phyloP scores from a whole-genome alignment of 2,888 invertebrate species.

The Scaptomyza cyrtandrae region DNA sequence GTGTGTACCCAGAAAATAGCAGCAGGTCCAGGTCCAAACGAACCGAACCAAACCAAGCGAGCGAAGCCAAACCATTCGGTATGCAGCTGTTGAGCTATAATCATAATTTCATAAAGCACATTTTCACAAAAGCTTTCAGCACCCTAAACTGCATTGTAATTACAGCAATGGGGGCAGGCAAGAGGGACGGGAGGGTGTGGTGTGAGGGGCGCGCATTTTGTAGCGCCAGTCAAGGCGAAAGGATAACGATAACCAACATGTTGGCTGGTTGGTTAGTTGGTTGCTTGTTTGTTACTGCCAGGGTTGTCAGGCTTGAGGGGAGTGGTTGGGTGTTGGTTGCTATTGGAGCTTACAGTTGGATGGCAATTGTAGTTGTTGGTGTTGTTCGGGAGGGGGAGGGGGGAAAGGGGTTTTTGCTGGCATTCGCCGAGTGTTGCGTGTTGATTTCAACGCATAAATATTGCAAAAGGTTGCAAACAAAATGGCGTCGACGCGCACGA shows the following conservation, averaged over 20 bases:
- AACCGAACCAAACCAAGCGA: background rate
- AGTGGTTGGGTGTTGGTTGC: background rate
- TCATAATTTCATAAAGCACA: conserved; percentile 82
- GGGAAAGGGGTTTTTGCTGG: conserved; percentile 39
- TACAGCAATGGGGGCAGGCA: conserved; percentile 53
- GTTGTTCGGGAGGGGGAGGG: conserved; percentile 35
- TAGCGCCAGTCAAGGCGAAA: conserved; percentile 72
- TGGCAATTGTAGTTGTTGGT: conserved; percentile 46
- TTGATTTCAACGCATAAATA: conserved; percentile 80
- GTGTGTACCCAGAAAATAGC: conserved; percentile 3
- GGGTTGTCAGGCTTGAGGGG: background rate
- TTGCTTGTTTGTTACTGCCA: background rate
- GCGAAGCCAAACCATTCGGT: conserved; percentile 37
- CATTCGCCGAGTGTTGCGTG: conserved; percentile 70
- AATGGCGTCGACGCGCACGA: conserved; percentile 78
- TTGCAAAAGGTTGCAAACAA: conserved; percentile 77
- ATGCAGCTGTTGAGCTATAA: conserved; percentile 80
- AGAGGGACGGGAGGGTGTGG: background rate
- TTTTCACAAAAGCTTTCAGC: conserved; percentile 82
- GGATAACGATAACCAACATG: conserved; percentile 74
- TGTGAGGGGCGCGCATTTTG: conserved; percentile 48
- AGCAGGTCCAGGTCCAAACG: conserved; percentile 5
- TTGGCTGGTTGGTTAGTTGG: conserved; percentile 54
- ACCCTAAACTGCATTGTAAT: conserved; percentile 81
- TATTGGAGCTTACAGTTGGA: conserved; percentile 27